These are phyloP conservation scores for Gallinago nigripennis DNA, from an alignment of 2,797 vertebrate species.

Conservation along the genomic window DNA sequence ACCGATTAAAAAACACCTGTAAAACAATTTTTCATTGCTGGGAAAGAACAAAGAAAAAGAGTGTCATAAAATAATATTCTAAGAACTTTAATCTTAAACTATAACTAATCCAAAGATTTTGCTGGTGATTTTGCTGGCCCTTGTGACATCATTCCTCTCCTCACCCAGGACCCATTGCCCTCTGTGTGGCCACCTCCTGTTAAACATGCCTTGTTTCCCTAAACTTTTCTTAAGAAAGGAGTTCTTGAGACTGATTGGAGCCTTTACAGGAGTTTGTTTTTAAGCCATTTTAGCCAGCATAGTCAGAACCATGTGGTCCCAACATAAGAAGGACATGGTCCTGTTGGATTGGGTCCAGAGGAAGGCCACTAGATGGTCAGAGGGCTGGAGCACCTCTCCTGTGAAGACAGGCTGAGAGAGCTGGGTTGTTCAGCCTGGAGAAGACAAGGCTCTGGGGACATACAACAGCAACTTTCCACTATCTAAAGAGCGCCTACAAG, in stretches of 20 bases:
- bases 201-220: background rate
- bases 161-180: background rate
- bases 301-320: background rate
- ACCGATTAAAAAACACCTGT: background rate
- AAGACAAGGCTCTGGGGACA: background rate
- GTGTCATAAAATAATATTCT: background rate
- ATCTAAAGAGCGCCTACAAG: background rate
- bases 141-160: background rate
- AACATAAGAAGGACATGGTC: background rate
- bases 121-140: background rate
- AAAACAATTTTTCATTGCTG: background rate
- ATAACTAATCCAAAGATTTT: background rate
- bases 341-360: background rate
- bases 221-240: background rate
- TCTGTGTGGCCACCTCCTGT: background rate
- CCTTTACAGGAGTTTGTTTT: background rate
- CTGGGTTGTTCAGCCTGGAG: background rate
- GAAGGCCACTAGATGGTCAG: background rate
- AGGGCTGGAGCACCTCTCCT: background rate
- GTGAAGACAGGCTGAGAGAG: background rate
- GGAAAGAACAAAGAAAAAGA: background rate
- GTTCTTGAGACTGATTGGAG: background rate
- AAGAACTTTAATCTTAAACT: background rate
- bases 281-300: background rate
- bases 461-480: background rate